These are phyloP conservation scores for Mycteria americana DNA, from an alignment of 2,797 vertebrate species.

Conservation along the genomic window DNA sequence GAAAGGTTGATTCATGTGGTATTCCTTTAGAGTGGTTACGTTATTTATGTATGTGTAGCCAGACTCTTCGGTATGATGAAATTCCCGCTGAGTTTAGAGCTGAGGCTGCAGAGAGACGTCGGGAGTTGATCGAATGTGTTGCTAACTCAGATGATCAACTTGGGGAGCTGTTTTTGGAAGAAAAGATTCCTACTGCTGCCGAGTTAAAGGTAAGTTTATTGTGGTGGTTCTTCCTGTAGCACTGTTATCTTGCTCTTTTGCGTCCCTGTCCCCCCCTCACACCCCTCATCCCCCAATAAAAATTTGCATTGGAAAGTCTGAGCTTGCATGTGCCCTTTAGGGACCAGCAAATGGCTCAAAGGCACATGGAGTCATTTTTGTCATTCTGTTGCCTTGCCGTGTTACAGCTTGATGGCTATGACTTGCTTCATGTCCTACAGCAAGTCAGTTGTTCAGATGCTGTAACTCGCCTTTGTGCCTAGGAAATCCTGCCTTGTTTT, in stretches of 20 bases:
- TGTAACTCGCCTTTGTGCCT: not conserved
- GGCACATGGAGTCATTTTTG: not conserved
- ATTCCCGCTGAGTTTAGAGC: slow-evolving; percentile 85
- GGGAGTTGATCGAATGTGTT: slow-evolving; percentile 93
- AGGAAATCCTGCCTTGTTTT: not conserved
- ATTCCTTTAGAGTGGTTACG: not conserved
- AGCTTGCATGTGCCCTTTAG: not conserved
- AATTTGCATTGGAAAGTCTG: not conserved
- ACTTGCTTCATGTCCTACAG: not conserved
- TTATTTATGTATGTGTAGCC: slow-evolving; percentile 67
- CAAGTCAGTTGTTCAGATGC: not conserved
- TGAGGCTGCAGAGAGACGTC: slow-evolving; percentile 81
- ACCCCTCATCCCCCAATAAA: rapidly evolving
- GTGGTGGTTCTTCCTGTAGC: not conserved
- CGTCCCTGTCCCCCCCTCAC: not conserved
- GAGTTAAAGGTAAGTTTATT: slow-evolving; percentile 85
- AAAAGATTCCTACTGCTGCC: slow-evolving; percentile 82
- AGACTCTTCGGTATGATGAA: slow-evolving; percentile 81
- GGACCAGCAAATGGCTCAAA: not conserved
- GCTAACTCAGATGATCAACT: slow-evolving; percentile 89
- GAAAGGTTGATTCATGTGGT: not conserved
- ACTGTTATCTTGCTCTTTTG: rapidly evolving
- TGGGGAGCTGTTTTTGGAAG: slow-evolving; percentile 94
- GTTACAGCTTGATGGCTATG: not conserved
- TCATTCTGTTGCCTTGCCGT: not conserved